A percentile compares a stretch with the other conserved stretches of the same genome.
phyloP scores from a whole-genome alignment of 2,888 invertebrate genomes.

The Pherbina coryleti region DNA sequence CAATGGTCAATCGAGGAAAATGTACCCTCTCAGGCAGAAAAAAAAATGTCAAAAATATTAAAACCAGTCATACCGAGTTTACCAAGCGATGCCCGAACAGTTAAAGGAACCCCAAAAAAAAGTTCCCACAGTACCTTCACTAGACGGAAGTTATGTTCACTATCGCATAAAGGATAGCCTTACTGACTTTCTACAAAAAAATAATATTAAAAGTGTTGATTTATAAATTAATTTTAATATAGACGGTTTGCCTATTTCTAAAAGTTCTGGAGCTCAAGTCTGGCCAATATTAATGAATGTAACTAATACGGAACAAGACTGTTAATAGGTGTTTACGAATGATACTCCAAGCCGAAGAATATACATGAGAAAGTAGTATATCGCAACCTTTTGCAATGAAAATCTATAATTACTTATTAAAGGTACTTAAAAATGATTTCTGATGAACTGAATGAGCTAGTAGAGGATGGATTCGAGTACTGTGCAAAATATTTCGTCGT shows the following conservation, averaged over 20 bases:
- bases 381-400: too few relatives aligned
- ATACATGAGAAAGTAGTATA: too few relatives aligned
- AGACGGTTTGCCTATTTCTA: neutral
- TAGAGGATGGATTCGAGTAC: too few relatives aligned
- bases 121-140: neutral
- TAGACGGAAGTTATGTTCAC: neutral
- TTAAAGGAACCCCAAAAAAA: neutral
- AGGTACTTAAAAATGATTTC: too few relatives aligned
- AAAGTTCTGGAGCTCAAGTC: neutral
- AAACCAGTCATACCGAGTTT: neutral
- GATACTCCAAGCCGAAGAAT: too few relatives aligned
- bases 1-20: too few relatives aligned
- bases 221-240: neutral
- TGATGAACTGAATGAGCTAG: too few relatives aligned
- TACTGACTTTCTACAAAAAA: too few relatives aligned
- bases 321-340: neutral
- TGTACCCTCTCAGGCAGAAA: neutral
- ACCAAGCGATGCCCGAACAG: neutral
- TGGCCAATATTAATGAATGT: conserved; percentile 3
- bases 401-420: too few relatives aligned
- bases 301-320: neutral
- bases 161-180: neutral
- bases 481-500: too few relatives aligned
- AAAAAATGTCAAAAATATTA: neutral
- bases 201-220: neutral